A percentile compares a stretch with the other conserved stretches of the same genome.
phyloP scores from a whole-genome alignment of 2,113 vertebrate species.

The Chrysochloris asiatica region DNA sequence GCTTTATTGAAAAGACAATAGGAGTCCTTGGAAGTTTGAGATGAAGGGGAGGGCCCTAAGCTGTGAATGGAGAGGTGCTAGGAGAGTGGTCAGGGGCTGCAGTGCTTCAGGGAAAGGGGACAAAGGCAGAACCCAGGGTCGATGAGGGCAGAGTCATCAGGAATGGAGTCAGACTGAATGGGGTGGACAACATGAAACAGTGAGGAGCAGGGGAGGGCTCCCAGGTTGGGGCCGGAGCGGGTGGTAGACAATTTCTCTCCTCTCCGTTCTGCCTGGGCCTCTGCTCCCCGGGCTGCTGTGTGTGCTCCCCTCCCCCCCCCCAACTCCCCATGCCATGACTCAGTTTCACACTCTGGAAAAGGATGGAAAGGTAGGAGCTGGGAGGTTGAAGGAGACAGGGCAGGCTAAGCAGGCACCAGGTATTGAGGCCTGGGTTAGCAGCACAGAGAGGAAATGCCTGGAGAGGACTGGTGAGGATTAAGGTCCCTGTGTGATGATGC shows the following conservation, averaged over 20 bases:
- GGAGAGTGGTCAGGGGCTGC: not conserved
- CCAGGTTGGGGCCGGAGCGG: not conserved
- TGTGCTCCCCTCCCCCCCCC: not conserved
- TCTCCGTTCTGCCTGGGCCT: no score
- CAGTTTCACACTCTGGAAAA: not conserved
- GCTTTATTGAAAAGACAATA: not conserved
- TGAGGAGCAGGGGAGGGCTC: not conserved
- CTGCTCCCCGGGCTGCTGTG: no score
- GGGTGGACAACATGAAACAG: not conserved
- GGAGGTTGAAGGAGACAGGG: not conserved
- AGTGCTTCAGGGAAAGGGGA: not conserved
- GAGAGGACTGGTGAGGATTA: not conserved
- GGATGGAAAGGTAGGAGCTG: rapidly evolving
- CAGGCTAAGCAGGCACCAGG: not conserved
- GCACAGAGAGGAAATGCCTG: conserved; percentile 23
- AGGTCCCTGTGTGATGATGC: not conserved
- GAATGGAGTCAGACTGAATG: no score
- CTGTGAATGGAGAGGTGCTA: not conserved
- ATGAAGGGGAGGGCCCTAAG: no score
- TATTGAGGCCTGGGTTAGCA: not conserved
- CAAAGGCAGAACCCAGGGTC: not conserved
- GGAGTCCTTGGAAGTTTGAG: not conserved
- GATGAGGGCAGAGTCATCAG: not conserved
- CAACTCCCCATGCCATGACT: no score
- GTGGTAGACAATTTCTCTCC: not conserved